Conservation (phyloP, 2,797 vertebrate species). For the Sandelia bainsii region DNA sequence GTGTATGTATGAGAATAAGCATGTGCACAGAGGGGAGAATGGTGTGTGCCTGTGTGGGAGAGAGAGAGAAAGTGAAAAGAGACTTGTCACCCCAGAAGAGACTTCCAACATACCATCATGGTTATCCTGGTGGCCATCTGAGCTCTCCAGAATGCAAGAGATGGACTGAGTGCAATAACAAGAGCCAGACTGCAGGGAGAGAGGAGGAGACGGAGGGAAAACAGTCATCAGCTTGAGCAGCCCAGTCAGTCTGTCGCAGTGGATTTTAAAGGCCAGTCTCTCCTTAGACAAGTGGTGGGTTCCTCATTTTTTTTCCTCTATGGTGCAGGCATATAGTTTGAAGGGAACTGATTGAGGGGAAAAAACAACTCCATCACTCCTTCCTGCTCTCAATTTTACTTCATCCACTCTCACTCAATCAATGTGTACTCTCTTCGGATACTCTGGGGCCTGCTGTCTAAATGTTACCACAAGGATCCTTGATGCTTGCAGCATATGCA, state of each 20-base stretch:
- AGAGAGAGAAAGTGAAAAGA: conserved; percentile 39
- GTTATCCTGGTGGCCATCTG: conserved; percentile 76
- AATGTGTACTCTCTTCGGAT: conserved; percentile 67
- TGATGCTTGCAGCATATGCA: conserved; percentile 51
- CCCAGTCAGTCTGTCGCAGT: conserved; percentile 60
- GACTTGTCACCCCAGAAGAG: conserved; percentile 53
- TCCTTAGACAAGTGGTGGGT: conserved; percentile 53
- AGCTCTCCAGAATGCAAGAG: conserved; percentile 60
- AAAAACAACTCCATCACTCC: conserved; percentile 33
- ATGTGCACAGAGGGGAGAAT: conserved; percentile 5
- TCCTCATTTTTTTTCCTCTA: conserved; percentile 23
- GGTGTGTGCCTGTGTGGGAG: conserved; percentile 13
- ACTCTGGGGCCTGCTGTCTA: conserved; percentile 73
- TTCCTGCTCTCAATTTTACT: conserved; percentile 53
- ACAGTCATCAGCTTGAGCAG: conserved; percentile 59
- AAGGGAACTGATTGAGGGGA: conserved; percentile 37
- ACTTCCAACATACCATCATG: conserved; percentile 57
- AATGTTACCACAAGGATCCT: conserved; percentile 77
- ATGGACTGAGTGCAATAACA: conserved; percentile 63
- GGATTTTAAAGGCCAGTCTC: conserved; percentile 68
- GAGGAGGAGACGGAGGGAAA: conserved; percentile 58
- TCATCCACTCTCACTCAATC: conserved; percentile 70
- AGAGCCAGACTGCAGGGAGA: conserved; percentile 56
- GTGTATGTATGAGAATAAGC: conserved; percentile 37
- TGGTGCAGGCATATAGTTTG: conserved; percentile 33